phyloP scores from a whole-genome alignment of 2,888 invertebrate species.

The Mimumesa dahlbomi region DNA sequence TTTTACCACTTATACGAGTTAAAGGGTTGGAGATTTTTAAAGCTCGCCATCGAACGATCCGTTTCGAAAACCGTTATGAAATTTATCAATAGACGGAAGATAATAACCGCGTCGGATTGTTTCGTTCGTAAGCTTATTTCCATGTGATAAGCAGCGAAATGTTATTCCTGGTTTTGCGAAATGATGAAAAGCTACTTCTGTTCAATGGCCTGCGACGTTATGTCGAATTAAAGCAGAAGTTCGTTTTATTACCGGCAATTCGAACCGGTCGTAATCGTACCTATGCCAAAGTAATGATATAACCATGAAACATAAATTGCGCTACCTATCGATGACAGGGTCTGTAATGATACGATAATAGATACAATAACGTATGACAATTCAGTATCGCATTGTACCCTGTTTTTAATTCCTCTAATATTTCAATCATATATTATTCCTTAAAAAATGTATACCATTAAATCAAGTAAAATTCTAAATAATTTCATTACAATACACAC shows the following conservation, averaged over 20 bases:
- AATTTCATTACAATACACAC: too few relatives aligned
- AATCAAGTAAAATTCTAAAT: too few relatives aligned
- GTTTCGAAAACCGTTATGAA: neutral
- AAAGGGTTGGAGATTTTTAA: too few relatives aligned
- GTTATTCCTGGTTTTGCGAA: constrained; percentile 28
- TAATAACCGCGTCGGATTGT: neutral
- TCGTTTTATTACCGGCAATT: constrained; percentile 64
- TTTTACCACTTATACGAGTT: too few relatives aligned
- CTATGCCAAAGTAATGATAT: constrained; percentile 43
- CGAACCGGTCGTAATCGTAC: constrained; percentile 46
- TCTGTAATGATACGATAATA: constrained; percentile 3
- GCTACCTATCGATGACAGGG: constrained; percentile 28
- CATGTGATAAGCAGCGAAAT: constrained; percentile 12
- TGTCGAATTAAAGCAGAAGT: constrained; percentile 69
- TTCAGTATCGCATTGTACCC: too few relatives aligned
- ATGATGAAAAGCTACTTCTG: constrained; percentile 38
- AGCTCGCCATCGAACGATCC: too few relatives aligned
- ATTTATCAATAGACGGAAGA: neutral
- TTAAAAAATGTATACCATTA: too few relatives aligned
- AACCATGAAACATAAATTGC: constrained; percentile 38
- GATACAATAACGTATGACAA: constrained; percentile 3
- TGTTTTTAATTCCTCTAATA: too few relatives aligned
- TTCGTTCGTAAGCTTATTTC: constrained; percentile 10
- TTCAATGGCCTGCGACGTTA: constrained; percentile 57
- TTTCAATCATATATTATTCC: too few relatives aligned